Conservation (phyloP, 2,797 vertebrate genomes). For the Gallinago nigripennis region DNA sequence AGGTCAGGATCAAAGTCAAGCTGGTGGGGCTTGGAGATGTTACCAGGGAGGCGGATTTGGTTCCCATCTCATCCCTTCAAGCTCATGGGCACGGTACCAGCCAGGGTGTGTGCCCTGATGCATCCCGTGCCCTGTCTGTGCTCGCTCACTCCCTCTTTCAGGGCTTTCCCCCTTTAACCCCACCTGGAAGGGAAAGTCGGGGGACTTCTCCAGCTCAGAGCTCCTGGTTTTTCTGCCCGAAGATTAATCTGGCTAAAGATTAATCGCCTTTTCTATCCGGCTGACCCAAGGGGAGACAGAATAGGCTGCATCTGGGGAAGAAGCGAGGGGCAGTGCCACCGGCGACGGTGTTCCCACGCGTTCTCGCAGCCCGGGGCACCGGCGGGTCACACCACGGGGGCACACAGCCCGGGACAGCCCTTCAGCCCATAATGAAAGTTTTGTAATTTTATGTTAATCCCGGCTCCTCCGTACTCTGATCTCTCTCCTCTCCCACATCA, state of each 20-base stretch:
- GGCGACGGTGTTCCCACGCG: not conserved
- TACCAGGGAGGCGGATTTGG: not conserved
- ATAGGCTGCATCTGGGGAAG: not conserved
- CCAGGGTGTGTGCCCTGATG: accelerated
- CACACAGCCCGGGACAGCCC: not conserved
- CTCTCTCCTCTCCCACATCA: not conserved
- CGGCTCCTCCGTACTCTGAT: not conserved
- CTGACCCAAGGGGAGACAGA: not conserved
- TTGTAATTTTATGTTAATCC: slow-evolving; percentile 41
- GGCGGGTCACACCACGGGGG: not conserved
- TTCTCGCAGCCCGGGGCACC: not conserved
- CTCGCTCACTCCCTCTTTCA: accelerated
- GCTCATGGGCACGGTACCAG: accelerated
- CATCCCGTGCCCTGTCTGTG: not conserved
- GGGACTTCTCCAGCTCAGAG: not conserved
- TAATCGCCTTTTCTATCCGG: not conserved
- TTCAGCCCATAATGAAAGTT: not conserved
- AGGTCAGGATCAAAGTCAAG: not conserved
- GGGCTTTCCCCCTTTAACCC: not conserved
- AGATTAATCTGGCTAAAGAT: not conserved
- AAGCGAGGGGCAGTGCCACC: not conserved
- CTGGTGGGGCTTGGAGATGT: not conserved
- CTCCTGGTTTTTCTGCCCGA: not conserved
- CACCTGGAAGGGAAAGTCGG: not conserved
- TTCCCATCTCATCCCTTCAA: not conserved